These are phyloP conservation scores for Orestias chungarensis DNA, from an alignment of 2,797 vertebrate species.

Conservation along the genomic window DNA sequence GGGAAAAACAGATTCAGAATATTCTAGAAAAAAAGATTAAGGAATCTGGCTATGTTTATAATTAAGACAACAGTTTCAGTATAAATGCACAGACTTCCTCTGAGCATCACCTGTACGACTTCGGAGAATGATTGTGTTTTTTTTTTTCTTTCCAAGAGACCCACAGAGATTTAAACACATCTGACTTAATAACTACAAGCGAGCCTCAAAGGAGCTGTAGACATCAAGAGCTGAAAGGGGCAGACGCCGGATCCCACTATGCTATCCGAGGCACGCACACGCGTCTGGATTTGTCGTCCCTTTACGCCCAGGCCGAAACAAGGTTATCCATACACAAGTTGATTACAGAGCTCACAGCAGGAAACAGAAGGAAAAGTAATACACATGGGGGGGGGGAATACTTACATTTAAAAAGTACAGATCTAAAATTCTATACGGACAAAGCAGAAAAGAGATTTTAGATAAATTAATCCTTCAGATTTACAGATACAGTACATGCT, in stretches of 20 bases:
- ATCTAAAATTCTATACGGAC: conserved; percentile 59
- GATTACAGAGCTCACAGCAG: conserved; percentile 63
- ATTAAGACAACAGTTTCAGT: conserved; percentile 16
- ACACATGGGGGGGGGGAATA: conserved; percentile 36
- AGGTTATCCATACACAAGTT: conserved; percentile 73
- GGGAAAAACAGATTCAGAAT: conserved; percentile 6
- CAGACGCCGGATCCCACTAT: conserved; percentile 50
- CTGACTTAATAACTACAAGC: conserved; percentile 66
- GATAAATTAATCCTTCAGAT: conserved; percentile 84
- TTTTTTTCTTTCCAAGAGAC: conserved; percentile 39
- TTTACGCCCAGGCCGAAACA: conserved; percentile 59
- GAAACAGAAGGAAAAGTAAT: conserved; percentile 38
- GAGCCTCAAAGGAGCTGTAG: conserved; percentile 59
- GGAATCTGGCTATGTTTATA: no score
- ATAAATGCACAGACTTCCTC: conserved; percentile 41
- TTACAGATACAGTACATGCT: conserved; percentile 73
- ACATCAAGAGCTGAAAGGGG: conserved; percentile 48
- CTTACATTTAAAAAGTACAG: conserved; percentile 63
- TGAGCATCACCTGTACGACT: conserved; percentile 57
- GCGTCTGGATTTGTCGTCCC: conserved; percentile 64
- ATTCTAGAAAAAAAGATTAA: conserved; percentile 7
- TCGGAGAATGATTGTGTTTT: conserved; percentile 21
- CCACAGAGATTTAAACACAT: conserved; percentile 60
- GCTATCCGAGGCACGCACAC: conserved; percentile 57
- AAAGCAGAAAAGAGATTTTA: conserved; percentile 76